A percentile compares a stretch with the other conserved stretches of the same genome.
These are phyloP conservation scores for Cryptomyrus ogoouensis DNA, from an alignment of 2,113 vertebrate species.

Conservation along the genomic window DNA sequence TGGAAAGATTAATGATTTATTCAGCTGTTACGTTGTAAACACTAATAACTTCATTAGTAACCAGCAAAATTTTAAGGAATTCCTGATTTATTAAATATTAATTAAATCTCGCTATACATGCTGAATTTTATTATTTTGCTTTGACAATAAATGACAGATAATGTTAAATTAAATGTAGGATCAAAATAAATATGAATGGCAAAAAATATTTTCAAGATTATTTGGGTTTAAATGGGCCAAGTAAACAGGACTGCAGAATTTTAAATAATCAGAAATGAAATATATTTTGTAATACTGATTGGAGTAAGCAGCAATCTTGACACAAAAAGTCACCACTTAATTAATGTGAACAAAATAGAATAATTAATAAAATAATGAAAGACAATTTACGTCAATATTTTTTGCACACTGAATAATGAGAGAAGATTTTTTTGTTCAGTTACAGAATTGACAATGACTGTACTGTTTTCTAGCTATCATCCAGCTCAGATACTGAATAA, in stretches of 20 bases:
- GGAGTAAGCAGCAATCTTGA: not conserved
- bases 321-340: not conserved
- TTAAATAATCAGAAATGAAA: not conserved
- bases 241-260: not conserved
- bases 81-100: not conserved
- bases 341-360: not conserved
- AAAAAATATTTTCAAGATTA: not conserved
- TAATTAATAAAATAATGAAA: not conserved
- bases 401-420: not conserved
- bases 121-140: not conserved
- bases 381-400: not conserved
- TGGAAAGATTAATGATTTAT: not conserved
- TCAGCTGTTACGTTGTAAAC: not conserved
- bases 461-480: not conserved
- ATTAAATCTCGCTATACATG: not conserved
- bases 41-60: not conserved
- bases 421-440: not conserved
- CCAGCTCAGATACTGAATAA: not conserved
- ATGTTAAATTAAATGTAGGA: not conserved
- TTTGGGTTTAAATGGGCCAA: not conserved
- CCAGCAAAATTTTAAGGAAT: not conserved
- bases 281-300: not conserved
- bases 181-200: not conserved
- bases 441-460: not conserved
- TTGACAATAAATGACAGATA: not conserved